Percentiles rank a stretch among this genome's conserved stretches.
Evolutionary conservation across 1,140 invertebrate species (phyloP).

Genomic region (Drosophila pseudoobscura): DNA sequence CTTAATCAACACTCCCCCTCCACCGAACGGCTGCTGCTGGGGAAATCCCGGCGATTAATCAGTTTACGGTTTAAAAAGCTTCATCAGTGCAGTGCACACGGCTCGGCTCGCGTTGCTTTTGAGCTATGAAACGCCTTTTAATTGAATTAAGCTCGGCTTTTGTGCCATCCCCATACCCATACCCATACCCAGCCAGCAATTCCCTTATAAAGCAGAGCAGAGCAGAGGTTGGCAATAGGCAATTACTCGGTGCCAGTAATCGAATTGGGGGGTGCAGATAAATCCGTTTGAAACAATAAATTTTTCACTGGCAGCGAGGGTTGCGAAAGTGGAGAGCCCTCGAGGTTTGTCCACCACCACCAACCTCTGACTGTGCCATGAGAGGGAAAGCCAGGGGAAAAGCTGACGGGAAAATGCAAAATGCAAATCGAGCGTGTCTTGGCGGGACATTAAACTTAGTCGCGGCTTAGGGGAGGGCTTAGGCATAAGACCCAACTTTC

Average conservation of each 20-base stretch:
- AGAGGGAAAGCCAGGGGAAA: not conserved
- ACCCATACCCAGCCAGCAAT: no score
- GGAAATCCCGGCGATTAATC: conserved; percentile 50
- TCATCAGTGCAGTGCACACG: conserved; percentile 39
- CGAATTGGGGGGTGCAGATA: conserved; percentile 57
- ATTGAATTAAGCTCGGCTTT: conserved; percentile 72
- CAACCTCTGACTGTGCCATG: no score
- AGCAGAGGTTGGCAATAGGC: conserved; percentile 56
- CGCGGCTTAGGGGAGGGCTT: conserved; percentile 58
- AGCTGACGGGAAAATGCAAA: conserved; percentile 49
- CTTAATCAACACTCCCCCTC: conserved; percentile 6
- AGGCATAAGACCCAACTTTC: conserved; percentile 67
- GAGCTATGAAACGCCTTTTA: conserved; percentile 67
- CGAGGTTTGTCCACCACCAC: not conserved
- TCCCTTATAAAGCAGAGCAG: not conserved
- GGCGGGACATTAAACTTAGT: conserved; percentile 64
- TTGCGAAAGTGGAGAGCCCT: conserved; percentile 17
- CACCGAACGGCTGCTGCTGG: not conserved
- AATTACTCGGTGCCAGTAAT: conserved; percentile 64
- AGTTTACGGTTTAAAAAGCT: conserved; percentile 61
- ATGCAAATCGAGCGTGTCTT: conserved; percentile 62
- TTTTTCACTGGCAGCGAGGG: conserved; percentile 37
- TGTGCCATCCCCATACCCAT: conserved; percentile 28
- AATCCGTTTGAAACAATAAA: conserved; percentile 77
- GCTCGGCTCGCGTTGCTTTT: conserved; percentile 40